A percentile compares a stretch with the other conserved stretches of the same genome.
phyloP scores from a whole-genome alignment of 2,797 vertebrate species.

The Cygnus olor region DNA sequence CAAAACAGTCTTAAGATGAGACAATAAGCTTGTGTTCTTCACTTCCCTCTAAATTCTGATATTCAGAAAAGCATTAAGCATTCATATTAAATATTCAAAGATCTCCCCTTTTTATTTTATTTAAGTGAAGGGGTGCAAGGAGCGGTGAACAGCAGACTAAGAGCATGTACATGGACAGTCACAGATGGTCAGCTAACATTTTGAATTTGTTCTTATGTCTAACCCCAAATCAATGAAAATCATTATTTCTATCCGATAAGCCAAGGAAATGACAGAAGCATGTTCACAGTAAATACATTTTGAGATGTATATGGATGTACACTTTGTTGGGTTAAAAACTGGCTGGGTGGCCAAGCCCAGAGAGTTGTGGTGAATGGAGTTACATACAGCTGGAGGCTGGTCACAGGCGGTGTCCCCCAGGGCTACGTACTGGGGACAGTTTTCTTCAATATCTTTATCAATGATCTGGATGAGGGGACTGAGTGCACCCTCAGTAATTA shows the following conservation, averaged over 20 bases:
- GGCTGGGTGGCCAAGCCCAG: too few relatives aligned
- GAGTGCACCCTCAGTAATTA: too few relatives aligned
- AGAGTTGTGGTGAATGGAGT: too few relatives aligned
- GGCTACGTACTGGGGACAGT: too few relatives aligned
- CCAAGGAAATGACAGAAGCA: neutral
- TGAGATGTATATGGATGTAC: neutral
- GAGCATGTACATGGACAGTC: rapidly evolving
- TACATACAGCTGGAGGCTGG: too few relatives aligned
- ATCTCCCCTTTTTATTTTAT: neutral
- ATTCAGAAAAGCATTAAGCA: neutral
- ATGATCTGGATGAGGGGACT: too few relatives aligned
- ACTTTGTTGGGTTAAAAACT: too few relatives aligned
- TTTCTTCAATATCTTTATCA: too few relatives aligned
- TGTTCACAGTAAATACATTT: neutral
- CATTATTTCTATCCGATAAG: neutral
- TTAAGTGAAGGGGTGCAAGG: neutral
- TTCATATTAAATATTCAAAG: neutral
- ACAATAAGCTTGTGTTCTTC: neutral
- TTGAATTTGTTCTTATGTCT: neutral
- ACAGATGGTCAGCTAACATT: neutral
- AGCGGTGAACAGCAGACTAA: neutral
- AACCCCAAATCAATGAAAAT: neutral
- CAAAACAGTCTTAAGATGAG: neutral
- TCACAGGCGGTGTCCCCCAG: too few relatives aligned
- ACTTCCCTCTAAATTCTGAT: neutral